Evolutionary conservation across 2,113 vertebrate species (phyloP), one percentile per base, ranked within the genome.

Genomic region (Brachirus orientalis): DNA sequence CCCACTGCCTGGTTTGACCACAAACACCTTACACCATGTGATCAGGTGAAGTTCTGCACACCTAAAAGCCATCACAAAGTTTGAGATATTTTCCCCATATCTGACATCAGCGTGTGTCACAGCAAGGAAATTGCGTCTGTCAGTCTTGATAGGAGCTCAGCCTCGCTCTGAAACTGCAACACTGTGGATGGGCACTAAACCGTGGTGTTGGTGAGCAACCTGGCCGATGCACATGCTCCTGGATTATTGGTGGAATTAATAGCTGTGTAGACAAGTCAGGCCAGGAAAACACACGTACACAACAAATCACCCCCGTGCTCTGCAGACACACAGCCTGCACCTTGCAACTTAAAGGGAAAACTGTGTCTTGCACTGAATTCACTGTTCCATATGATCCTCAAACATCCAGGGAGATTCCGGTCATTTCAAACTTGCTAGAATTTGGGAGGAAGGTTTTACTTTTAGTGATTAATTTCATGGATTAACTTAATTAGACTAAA

Each of bases 171-270:
- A 69, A 43, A 10, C 59, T 37, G 58, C 61, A 51, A 13, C 37
- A 40, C 63, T 63, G 63, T 54, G 37, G 48, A 45, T 62, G 63
- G 71, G 64, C 38, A 59, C 52, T 48, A 72, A 75, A 72, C 56
- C 66, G 70, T 19, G 43, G 62, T 55, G 55, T 78, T 65, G 79
- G 50, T 66, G 57, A 59, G 77, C 82, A 53, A 46, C 53, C 14
- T 11, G 37, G 22, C 22, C 10, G 43, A 64, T 22, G 56, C 56
- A 63, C 53, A 63, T 33, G 14, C 55, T 72, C 57, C 76, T 38
- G 50, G 11, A 22, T 33, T 10, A 48, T 56, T 58, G 73, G 48
- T 16, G 63, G 35, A 56, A 62, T 52, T 38, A 63, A 60, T 3
- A 11, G 40, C 40, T 43, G 59, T 54, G 62, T 44, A 69, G 57